Base-by-base conservation (phyloP, 2,888 invertebrate species). In the Brachynemurus nebulosus region DNA sequence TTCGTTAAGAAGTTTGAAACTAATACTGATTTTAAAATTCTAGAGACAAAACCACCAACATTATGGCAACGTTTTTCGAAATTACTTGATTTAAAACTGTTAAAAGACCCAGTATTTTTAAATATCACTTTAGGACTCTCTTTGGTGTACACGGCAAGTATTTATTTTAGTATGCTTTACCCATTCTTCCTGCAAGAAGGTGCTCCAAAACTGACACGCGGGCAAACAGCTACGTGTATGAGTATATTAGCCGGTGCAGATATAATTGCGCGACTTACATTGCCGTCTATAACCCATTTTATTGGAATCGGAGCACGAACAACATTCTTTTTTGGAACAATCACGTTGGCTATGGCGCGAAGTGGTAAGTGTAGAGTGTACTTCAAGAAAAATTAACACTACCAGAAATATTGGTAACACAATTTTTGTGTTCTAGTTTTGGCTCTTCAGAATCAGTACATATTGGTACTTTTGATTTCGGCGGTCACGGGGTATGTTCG, bases 121-220 rank as follows among this genome's bases (percentile, higher is more conserved):
- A 80, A 78, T 55, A 74, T 82, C 20, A 70, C 78, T 42, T 63
- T 79, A 30, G 82, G 81, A 33, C 69, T 80, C 45, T 76, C 78
- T 1, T 57, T 80, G 18, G 74, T 75, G 5, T 79, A 80, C 42
- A 76, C 79, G 6, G 76, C 80, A 1, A 74, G 78, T 39, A 72
- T 79, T 45, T 78, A 78, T 55, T 83, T 81, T 55, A 77, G 78
- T 47, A 74, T 82, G 69, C 63, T 82, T 27, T 79, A 71, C 52
- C 82, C 82, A 5, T 73, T 76, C 53, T 81, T 78, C 56, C 64
- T 83, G 25, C 72, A 74, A 65, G 72, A 71, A 63, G 47, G 45
- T 46, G 51, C 60, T 11, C 57, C 59, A 12, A 18, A 14, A 14
- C 56, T 73, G 9, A 59, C 62, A 6, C 61, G 66, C 44, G 60